Percentiles rank a stretch among this genome's conserved stretches.
phyloP scores from a whole-genome alignment of 2,888 invertebrate genomes.

The Apoda limacodes region DNA sequence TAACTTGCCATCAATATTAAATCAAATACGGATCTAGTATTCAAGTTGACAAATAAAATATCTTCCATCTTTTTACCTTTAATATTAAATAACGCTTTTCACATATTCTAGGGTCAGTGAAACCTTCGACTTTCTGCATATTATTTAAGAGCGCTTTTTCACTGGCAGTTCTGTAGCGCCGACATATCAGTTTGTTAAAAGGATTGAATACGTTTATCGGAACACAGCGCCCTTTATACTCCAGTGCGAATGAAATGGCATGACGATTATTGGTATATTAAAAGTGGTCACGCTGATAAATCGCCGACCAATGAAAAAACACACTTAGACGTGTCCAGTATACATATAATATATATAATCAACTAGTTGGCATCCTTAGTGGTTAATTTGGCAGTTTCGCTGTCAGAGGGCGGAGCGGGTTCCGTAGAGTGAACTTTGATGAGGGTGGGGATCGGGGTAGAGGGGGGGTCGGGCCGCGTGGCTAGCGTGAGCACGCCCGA shows the following conservation, averaged over 20 bases:
- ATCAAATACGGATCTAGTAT: no score
- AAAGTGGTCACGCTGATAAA: conserved; percentile 3
- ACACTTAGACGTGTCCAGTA: background rate
- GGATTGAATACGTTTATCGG: background rate
- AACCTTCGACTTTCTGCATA: no score
- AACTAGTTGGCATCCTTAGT: conserved; percentile 24
- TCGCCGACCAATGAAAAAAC: conserved; percentile 1
- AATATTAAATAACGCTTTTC: no score
- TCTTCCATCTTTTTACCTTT: no score
- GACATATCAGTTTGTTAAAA: background rate
- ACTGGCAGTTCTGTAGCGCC: no score
- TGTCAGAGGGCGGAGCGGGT: conserved; percentile 52
- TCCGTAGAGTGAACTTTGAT: conserved; percentile 27
- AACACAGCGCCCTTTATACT: conserved; percentile 1
- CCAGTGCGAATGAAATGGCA: background rate
- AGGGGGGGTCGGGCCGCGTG: conserved; percentile 38
- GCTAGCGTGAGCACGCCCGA: conserved; percentile 70
- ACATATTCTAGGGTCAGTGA: no score
- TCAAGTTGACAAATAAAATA: no score
- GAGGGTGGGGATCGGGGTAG: conserved; percentile 27
- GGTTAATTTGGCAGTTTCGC: conserved; percentile 54
- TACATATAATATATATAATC: background rate
- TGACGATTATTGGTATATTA: background rate
- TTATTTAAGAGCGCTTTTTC: no score
- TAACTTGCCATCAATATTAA: no score